Evolutionary conservation across 1,140 invertebrate genomes (phyloP).

Genomic region (Drosophila nigromelanica): DNA sequence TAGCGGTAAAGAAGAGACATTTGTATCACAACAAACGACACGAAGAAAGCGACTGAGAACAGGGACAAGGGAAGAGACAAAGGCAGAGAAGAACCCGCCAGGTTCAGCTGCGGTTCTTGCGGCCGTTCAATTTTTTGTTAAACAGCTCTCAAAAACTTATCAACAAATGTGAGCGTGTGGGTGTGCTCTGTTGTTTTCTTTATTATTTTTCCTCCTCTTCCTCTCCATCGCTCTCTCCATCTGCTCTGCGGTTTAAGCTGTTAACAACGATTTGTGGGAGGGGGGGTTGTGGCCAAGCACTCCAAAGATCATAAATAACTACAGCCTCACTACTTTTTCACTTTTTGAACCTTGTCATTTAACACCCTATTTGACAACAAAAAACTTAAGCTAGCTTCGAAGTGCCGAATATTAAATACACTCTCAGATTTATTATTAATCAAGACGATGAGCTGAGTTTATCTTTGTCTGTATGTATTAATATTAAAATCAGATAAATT

Average conservation of each 20-base stretch:
- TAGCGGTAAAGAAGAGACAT: slow-evolving; percentile 46
- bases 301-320: slow-evolving; percentile 5
- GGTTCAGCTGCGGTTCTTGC: slow-evolving; percentile 4
- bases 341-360: not conserved
- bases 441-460: too few species aligned
- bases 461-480: too few species aligned
- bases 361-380: too few species aligned
- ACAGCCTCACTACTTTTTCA: not conserved
- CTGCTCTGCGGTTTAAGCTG: slow-evolving; percentile 5
- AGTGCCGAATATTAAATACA: not conserved
- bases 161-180: slow-evolving; percentile 5
- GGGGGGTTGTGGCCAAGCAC: not conserved
- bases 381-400: not conserved
- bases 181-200: not conserved
- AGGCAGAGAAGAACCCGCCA: slow-evolving; percentile 7
- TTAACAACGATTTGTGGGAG: slow-evolving; percentile 17
- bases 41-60: not conserved
- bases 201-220: too few species aligned
- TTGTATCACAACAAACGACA: slow-evolving; percentile 18
- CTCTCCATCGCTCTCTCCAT: not conserved
- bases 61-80: not conserved
- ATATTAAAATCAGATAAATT: too few species aligned
- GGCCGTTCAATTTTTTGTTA: slow-evolving; percentile 11
- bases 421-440: not conserved
- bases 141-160: slow-evolving; percentile 25